Evolutionary conservation across 2,888 invertebrate species (phyloP).

Genomic region (Meloe dianella): DNA sequence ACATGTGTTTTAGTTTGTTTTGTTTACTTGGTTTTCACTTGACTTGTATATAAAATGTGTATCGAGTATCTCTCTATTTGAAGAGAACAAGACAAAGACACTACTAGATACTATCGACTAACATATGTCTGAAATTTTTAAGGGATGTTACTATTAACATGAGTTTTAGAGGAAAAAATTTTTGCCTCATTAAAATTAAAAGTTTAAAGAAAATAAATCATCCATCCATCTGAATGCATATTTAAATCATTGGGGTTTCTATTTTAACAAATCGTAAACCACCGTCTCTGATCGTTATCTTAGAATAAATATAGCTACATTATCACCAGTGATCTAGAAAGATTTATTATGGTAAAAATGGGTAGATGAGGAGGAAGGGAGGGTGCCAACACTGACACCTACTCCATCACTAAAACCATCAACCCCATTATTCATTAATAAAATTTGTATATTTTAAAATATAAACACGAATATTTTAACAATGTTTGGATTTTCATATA

Average conservation of each 20-base stretch:
- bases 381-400: not conserved
- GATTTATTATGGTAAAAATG: slow-evolving; percentile 14
- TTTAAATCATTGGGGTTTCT: slow-evolving; percentile 2
- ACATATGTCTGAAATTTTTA: not conserved
- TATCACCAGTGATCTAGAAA: slow-evolving; percentile 12
- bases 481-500: not conserved
- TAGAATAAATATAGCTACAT: slow-evolving; percentile 13
- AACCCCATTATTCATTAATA: slow-evolving; percentile 1
- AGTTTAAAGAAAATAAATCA: not conserved
- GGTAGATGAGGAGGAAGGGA: not conserved
- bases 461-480: not conserved
- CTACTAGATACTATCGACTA: not conserved
- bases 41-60: slow-evolving; percentile 4
- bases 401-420: not conserved
- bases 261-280: slow-evolving; percentile 14
- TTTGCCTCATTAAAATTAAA: not conserved
- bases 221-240: not conserved
- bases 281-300: slow-evolving; percentile 12
- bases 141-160: not conserved
- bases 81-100: not conserved
- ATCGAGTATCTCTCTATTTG: slow-evolving; percentile 2
- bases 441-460: not conserved
- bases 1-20: slow-evolving; percentile 6
- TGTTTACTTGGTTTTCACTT: slow-evolving; percentile 9
- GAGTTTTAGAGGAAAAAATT: not conserved